phyloP scores from a whole-genome alignment of 2,888 invertebrate genomes.

The Volucella bombylans region DNA sequence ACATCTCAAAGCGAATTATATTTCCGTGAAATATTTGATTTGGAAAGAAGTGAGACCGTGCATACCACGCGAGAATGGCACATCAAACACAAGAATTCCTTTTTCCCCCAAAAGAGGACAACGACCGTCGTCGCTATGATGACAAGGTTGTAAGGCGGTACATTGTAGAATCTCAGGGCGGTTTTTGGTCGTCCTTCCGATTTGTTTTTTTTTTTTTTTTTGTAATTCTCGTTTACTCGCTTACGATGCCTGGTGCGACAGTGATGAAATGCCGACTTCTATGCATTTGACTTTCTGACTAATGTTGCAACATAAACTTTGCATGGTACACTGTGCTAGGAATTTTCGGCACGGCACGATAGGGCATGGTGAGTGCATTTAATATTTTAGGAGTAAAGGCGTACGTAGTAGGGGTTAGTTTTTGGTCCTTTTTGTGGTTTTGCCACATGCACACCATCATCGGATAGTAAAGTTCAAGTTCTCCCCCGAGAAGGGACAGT shows the following conservation, averaged over 20 bases:
- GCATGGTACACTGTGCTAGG: slow-evolving; percentile 66
- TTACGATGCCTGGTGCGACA: slow-evolving; percentile 67
- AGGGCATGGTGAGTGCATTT: slow-evolving; percentile 55
- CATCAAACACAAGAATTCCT: slow-evolving; percentile 51
- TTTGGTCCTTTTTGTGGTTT: slow-evolving; percentile 44
- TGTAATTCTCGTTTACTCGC: slow-evolving; percentile 7
- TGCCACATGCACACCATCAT: slow-evolving; percentile 60
- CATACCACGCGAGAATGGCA: slow-evolving; percentile 10
- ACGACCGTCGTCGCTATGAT: neutral
- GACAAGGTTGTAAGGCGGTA: no score
- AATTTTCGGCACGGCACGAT: slow-evolving; percentile 49
- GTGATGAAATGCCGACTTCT: slow-evolving; percentile 72
- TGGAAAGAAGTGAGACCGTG: slow-evolving; percentile 31
- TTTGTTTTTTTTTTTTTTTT: slow-evolving; percentile 1
- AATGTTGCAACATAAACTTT: slow-evolving; percentile 73
- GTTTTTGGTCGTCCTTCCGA: slow-evolving; percentile 8
- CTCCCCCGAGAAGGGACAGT: neutral
- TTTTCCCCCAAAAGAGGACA: slow-evolving; percentile 4
- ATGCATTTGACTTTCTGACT: slow-evolving; percentile 73
- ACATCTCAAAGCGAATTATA: slow-evolving; percentile 47
- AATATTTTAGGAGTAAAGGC: slow-evolving; percentile 41
- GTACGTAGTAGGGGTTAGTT: neutral
- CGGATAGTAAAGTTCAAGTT: slow-evolving; percentile 66
- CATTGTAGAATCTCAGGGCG: slow-evolving; percentile 26
- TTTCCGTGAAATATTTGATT: slow-evolving; percentile 50